Evolutionary conservation across 2,797 vertebrate species (phyloP).

Genomic region (Mormyrops boulengeri): DNA sequence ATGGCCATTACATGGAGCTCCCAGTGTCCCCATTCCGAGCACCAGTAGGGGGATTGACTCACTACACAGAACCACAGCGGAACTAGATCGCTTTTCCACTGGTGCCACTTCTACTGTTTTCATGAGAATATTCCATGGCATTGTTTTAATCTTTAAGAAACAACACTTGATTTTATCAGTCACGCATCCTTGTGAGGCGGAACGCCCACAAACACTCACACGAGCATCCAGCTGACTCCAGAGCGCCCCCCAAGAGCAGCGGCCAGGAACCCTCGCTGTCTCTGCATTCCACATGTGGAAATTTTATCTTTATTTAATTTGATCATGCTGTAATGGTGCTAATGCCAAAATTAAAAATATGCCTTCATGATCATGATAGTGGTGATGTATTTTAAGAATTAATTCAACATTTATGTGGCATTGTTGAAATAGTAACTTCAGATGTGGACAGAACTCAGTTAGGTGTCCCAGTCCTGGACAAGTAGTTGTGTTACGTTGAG

Average conservation of each 20-base stretch:
- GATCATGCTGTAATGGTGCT: neutral
- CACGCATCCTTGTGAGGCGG: neutral
- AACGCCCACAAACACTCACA: neutral
- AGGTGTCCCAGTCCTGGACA: constrained; percentile 11
- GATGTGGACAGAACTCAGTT: neutral
- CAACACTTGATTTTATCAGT: neutral
- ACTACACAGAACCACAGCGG: neutral
- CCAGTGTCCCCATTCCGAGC: neutral
- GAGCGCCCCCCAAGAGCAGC: neutral
- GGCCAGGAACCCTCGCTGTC: neutral
- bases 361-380: neutral
- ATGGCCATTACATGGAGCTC: neutral
- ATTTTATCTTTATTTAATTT: neutral
- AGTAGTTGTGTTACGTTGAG: constrained; percentile 23
- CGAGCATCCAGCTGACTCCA: neutral
- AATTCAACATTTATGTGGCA: neutral
- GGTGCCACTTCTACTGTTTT: neutral
- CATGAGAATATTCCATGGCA: neutral
- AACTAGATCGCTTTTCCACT: neutral
- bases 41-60: neutral
- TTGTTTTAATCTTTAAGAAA: neutral
- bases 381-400: neutral
- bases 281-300: neutral
- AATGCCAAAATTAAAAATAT: neutral
- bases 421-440: neutral